phyloP scores from a whole-genome alignment of 2,113 vertebrate species.

The Amazona guildingii region DNA sequence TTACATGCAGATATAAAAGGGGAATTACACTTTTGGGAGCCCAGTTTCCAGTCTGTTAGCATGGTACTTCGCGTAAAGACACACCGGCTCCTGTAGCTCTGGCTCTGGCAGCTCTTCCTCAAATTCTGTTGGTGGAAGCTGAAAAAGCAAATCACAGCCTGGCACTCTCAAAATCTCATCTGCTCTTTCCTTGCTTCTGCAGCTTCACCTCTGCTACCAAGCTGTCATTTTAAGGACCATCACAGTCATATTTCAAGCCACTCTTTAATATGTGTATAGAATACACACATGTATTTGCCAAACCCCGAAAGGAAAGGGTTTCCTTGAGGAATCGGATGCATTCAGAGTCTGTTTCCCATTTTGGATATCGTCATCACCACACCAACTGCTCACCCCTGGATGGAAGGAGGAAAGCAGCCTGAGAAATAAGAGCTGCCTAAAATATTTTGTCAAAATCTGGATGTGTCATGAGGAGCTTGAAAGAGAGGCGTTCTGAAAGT shows the following conservation, averaged over 20 bases:
- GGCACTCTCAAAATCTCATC: fast-evolving
- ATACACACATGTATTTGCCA: not conserved
- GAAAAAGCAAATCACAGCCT: not conserved
- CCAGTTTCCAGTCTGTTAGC: not conserved
- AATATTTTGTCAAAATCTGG: not conserved
- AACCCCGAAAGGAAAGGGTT: not conserved
- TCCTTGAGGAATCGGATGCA: not conserved
- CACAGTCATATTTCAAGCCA: not conserved
- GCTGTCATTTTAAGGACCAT: not conserved
- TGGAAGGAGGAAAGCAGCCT: not conserved
- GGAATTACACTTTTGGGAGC: not conserved
- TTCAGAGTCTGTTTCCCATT: not conserved
- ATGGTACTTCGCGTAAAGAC: not conserved
- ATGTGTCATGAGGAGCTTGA: fast-evolving
- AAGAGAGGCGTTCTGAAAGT: not conserved
- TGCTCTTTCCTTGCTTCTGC: not conserved
- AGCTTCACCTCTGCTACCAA: not conserved
- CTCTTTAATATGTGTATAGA: not conserved
- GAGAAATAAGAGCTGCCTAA: not conserved
- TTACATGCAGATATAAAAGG: not conserved
- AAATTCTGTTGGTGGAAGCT: not conserved
- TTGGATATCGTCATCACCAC: not conserved
- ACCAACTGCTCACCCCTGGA: not conserved
- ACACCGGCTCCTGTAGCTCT: fast-evolving
- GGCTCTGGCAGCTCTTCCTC: not conserved